Conservation (phyloP, 92 coral and sea anemone species). For the Palythoa heliodiscus region DNA sequence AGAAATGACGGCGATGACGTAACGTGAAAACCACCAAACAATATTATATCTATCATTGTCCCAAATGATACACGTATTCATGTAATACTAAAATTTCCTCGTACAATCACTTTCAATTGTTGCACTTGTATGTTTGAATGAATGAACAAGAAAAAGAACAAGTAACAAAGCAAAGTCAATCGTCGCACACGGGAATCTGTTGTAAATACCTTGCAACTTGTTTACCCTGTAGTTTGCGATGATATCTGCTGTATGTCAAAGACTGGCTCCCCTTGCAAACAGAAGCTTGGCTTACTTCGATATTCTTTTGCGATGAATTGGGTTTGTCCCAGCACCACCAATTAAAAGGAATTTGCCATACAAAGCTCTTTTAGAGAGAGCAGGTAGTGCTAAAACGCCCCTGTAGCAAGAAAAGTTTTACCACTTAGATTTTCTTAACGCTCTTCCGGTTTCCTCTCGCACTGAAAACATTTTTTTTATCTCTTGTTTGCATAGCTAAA, state of each 20-base stretch:
- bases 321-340: not conserved
- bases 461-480: not conserved
- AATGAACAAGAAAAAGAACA: too few species aligned
- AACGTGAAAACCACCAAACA: too few species aligned
- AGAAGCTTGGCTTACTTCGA: not conserved
- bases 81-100: too few species aligned
- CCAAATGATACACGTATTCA: too few species aligned
- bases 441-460: not conserved
- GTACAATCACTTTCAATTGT: too few species aligned
- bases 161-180: too few species aligned
- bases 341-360: not conserved
- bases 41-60: too few species aligned
- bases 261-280: not conserved
- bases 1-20: too few species aligned
- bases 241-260: slow-evolving; percentile 38
- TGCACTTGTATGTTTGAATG: too few species aligned
- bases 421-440: not conserved
- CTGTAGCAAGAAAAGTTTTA: not conserved
- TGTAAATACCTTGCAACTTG: slow-evolving; percentile 29
- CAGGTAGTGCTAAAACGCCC: not conserved
- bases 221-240: slow-evolving; percentile 38
- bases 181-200: slow-evolving; percentile 2
- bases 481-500: not conserved
- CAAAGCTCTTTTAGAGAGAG: not conserved
- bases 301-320: slow-evolving; percentile 9